A percentile compares a stretch with the other conserved stretches of the same genome.
phyloP scores from a whole-genome alignment of 2,113 vertebrate species.

The Nothocercus julius region DNA sequence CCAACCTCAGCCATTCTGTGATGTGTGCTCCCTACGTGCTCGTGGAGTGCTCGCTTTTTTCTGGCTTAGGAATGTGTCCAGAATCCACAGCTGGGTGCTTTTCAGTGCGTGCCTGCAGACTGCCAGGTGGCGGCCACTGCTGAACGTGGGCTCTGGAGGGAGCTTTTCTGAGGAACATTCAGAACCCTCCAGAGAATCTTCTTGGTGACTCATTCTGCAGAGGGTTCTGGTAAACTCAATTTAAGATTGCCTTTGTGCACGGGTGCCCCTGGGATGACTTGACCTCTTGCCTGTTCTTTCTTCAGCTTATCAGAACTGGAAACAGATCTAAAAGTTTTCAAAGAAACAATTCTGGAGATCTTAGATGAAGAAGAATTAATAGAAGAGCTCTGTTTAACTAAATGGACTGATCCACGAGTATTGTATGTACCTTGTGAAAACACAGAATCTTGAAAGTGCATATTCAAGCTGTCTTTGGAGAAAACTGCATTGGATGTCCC shows the following conservation, averaged over 20 bases:
- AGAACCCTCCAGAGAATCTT: not conserved
- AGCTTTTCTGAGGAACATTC: not conserved
- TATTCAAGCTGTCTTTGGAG: no score
- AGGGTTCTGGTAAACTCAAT: not conserved
- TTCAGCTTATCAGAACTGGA: slow-evolving; percentile 95
- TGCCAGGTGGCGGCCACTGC: not conserved
- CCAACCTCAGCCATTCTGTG: no score
- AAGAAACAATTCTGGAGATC: slow-evolving; percentile 92
- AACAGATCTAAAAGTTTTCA: slow-evolving; percentile 95
- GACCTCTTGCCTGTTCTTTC: slow-evolving; percentile 34
- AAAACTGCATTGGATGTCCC: not conserved
- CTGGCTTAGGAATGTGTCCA: not conserved
- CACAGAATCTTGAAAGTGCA: not conserved
- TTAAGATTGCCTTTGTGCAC: not conserved
- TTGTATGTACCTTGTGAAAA: slow-evolving; percentile 83
- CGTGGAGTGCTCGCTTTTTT: not conserved
- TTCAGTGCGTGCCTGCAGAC: not conserved
- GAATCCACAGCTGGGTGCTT: not conserved
- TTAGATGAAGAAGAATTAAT: slow-evolving; percentile 95
- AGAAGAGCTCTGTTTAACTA: slow-evolving; percentile 94
- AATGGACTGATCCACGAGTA: slow-evolving; percentile 89
- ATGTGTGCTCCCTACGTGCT: accelerated
- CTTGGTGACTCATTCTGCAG: accelerated
- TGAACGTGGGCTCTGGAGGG: not conserved
- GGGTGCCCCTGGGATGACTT: not conserved